phyloP scores from a whole-genome alignment of 1,140 invertebrate genomes.

The Eubasilissa regina region DNA sequence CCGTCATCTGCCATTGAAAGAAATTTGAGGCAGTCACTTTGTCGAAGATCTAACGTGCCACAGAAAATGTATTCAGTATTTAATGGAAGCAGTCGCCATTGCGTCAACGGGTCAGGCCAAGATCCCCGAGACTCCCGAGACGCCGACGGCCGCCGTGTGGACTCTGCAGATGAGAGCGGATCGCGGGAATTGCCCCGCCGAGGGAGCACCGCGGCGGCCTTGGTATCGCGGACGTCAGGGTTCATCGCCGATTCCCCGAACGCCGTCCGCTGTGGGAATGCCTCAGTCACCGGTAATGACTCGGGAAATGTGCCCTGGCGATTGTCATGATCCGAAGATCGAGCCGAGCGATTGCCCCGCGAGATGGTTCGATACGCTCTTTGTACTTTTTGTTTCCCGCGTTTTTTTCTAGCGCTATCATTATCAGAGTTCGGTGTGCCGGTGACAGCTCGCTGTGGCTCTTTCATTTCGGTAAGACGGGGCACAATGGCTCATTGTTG shows the following conservation, averaged over 20 bases:
- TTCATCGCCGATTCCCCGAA: constrained; percentile 46
- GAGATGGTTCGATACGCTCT: constrained; percentile 52
- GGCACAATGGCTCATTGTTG: constrained; percentile 47
- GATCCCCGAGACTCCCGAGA: too few species aligned
- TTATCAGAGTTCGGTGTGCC: constrained; percentile 41
- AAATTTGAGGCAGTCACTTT: too few species aligned
- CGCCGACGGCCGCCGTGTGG: too few species aligned
- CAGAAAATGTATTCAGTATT: too few species aligned
- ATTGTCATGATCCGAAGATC: constrained; percentile 55
- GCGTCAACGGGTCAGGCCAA: too few species aligned
- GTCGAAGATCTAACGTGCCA: too few species aligned
- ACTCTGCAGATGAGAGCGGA: too few species aligned
- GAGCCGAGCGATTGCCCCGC: constrained; percentile 53
- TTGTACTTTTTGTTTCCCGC: constrained; percentile 52
- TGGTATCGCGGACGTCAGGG: constrained; percentile 20
- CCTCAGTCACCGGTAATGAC: constrained; percentile 44
- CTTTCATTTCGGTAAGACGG: constrained; percentile 40
- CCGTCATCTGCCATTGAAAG: too few species aligned
- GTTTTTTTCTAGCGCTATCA: constrained; percentile 45
- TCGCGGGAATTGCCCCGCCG: too few species aligned
- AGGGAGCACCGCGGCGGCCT: too few species aligned
- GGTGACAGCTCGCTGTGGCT: constrained; percentile 51
- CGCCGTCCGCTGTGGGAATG: constrained; percentile 42
- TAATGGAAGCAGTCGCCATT: too few species aligned
- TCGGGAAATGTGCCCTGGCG: constrained; percentile 42